These are phyloP conservation scores for Drosophila repletoides DNA, from an alignment of 1,140 invertebrate genomes.

Conservation along the genomic window DNA sequence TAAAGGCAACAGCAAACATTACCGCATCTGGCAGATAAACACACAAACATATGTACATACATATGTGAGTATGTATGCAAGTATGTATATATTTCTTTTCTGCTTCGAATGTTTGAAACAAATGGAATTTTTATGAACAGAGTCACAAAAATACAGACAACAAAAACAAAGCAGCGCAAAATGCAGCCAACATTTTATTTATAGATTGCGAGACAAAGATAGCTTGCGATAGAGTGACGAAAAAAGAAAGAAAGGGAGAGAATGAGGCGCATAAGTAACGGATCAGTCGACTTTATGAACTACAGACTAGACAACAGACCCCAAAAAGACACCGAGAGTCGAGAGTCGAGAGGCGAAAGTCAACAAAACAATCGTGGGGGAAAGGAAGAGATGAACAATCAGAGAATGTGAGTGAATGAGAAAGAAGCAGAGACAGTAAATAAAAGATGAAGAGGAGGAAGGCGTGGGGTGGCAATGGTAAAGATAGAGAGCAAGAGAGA, in stretches of 20 bases:
- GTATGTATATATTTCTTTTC: constrained; percentile 15
- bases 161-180: constrained; percentile 38
- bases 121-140: constrained; percentile 67
- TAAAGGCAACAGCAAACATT: constrained; percentile 43
- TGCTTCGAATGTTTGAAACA: constrained; percentile 28
- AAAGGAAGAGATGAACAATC: not conserved
- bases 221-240: not conserved
- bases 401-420: no score
- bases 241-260: constrained; percentile 1
- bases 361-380: no score
- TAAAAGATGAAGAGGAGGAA: not conserved
- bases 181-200: constrained; percentile 52
- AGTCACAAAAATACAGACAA: constrained; percentile 48
- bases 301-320: constrained; percentile 35
- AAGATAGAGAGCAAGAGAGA: constrained; percentile 8
- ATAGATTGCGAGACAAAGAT: constrained; percentile 32
- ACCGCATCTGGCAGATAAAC: constrained; percentile 49
- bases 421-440: no score
- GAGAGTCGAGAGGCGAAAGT: not conserved
- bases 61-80: not conserved
- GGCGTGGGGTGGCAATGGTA: not conserved
- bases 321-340: constrained; percentile 6
- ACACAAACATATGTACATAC: constrained; percentile 9
- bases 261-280: constrained; percentile 29
- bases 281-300: constrained; percentile 36